Evolutionary conservation across 2,888 invertebrate species (phyloP).

Genomic region (Drosophila aldrichi): DNA sequence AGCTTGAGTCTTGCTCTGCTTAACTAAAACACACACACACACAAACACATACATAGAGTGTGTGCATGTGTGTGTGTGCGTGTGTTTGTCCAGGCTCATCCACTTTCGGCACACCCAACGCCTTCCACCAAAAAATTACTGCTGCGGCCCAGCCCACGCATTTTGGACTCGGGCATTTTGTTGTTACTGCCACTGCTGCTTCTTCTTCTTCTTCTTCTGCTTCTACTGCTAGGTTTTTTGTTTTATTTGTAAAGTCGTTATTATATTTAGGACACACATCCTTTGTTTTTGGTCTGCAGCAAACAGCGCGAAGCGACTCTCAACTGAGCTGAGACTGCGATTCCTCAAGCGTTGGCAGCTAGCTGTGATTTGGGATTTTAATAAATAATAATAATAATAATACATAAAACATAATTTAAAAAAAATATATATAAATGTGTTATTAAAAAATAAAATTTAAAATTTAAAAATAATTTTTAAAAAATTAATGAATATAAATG

Average conservation of each 20-base stretch:
- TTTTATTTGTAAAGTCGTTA: conserved; percentile 75
- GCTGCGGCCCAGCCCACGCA: conserved; percentile 55
- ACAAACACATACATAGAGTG: no score
- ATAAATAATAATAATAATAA: no score
- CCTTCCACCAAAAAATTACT: conserved; percentile 11
- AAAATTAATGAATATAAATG: no score
- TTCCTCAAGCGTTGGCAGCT: not conserved
- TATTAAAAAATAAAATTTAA: no score
- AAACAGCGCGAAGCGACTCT: conserved; percentile 24
- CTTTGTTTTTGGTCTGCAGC: conserved; percentile 52
- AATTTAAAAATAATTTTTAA: no score
- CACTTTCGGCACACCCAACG: conserved; percentile 15
- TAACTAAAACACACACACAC: conserved; percentile 40
- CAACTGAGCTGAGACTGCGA: conserved; percentile 42
- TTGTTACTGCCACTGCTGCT: conserved; percentile 25
- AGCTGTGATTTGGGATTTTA: conserved; percentile 28
- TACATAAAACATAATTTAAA: no score
- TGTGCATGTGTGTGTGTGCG: conserved; percentile 10
- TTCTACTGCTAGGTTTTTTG: conserved; percentile 23
- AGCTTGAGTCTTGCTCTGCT: conserved; percentile 39
- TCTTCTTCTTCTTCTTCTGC: conserved; percentile 16
- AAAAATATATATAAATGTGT: no score
- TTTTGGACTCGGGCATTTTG: conserved; percentile 44
- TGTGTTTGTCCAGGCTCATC: conserved; percentile 28
- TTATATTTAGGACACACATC: conserved; percentile 73